Base-by-base conservation (phyloP, 2,888 invertebrate genomes). In the Gibbula magus region DNA sequence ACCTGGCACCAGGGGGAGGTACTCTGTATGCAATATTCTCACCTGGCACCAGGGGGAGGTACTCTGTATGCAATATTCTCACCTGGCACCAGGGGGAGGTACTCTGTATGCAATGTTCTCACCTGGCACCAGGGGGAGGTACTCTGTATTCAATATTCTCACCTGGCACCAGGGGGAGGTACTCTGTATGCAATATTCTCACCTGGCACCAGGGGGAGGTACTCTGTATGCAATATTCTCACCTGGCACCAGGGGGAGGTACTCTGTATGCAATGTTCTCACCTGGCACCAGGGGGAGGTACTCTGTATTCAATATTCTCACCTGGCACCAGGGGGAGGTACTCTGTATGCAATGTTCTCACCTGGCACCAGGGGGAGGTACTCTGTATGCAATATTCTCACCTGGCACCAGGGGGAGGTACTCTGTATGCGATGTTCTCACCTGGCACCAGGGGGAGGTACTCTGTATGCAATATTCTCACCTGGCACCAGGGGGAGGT, bases 1-100 rank as follows among this genome's bases (percentile, higher is more conserved):
- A n/a, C n/a, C 76, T 83, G 10, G 86, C 88, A 13, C 91, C 91
- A 10, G 91, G 91, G 0, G 86, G 87, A 7, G 89, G 87, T 1
- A 91, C 76, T 16, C 88, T 81, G 81, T 90, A 91, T 1, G 79
- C 53, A 0, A 90, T 79, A n/a, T 85, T 85, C 25, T 83, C 53
- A n/a, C n/a, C 76, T 83, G 10, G 86, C 88, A 13, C 91, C 91
- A 10, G 91, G 91, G 0, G 86, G 87, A 7, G 89, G 87, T 1
- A 91, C 76, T 16, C 88, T 81, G 81, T 90, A 91, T 1, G 79
- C 53, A 0, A 90, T 79, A n/a, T 85, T 85, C 25, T 83, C 53
- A n/a, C n/a, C 76, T 83, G 10, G 86, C 88, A 13, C 91, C 91
- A 10, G 91, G 91, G 0, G 86, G 87, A 7, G 89, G 87, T 1